A percentile compares a stretch with the other conserved stretches of the same genome.
Evolutionary conservation across 2,797 vertebrate species (phyloP).

Genomic region (Alosa sapidissima): DNA sequence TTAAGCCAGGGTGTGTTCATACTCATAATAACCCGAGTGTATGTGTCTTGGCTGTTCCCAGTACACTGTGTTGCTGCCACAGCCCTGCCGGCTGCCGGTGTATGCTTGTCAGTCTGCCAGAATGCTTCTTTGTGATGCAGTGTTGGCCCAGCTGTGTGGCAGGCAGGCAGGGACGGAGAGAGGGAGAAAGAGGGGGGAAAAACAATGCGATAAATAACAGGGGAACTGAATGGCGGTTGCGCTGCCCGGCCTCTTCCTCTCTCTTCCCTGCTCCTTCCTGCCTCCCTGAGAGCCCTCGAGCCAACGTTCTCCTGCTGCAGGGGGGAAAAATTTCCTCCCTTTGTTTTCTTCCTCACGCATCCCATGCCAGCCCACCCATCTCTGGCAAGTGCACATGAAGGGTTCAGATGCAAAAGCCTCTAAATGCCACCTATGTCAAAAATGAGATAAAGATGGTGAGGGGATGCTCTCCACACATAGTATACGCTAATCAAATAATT

Average conservation of each 20-base stretch:
- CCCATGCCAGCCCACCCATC: conserved; percentile 64
- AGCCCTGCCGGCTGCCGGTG: conserved; percentile 11
- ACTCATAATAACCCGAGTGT: background rate
- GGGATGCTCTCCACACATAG: too few relatives aligned
- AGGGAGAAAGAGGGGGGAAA: background rate
- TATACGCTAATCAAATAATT: too few relatives aligned
- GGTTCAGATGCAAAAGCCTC: too few relatives aligned
- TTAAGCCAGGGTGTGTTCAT: background rate
- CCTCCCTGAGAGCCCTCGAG: conserved; percentile 1
- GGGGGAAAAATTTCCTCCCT: conserved; percentile 70
- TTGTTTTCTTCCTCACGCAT: conserved; percentile 63
- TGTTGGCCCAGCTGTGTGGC: conserved; percentile 25
- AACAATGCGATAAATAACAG: conserved; percentile 71
- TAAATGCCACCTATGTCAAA: too few relatives aligned
- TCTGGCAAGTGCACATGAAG: conserved; percentile 7
- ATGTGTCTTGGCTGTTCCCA: background rate
- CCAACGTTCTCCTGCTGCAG: conserved; percentile 28
- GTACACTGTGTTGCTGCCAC: background rate
- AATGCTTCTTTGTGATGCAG: conserved; percentile 18
- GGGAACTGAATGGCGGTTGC: conserved; percentile 63
- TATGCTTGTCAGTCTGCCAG: conserved; percentile 23
- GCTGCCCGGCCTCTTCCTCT: conserved; percentile 73
- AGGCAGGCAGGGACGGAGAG: background rate
- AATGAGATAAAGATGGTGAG: too few relatives aligned
- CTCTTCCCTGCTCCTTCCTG: conserved; percentile 43